A percentile compares a stretch with the other conserved stretches of the same genome.
Conservation (phyloP, 2,888 invertebrate genomes). For the Amiota minor region DNA sequence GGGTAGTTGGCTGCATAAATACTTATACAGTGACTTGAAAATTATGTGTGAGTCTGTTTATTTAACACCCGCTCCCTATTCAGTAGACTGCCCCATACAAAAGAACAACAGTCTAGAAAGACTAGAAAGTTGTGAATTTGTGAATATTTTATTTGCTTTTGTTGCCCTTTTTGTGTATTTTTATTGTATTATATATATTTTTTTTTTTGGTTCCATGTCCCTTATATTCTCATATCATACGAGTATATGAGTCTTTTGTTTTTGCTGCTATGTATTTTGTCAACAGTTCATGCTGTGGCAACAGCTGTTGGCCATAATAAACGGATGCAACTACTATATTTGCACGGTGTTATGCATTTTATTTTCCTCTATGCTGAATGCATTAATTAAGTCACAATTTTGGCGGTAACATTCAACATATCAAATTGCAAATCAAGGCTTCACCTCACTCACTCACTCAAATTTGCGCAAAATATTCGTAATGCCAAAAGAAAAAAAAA, state of each 20-base stretch:
- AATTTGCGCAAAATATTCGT: background rate
- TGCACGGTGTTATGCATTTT: background rate
- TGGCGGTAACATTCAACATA: background rate
- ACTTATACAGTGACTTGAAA: background rate
- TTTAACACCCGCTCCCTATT: conserved; percentile 19
- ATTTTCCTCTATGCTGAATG: background rate
- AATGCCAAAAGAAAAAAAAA: background rate
- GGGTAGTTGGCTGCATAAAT: too few species aligned
- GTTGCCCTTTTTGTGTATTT: background rate
- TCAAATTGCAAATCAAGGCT: background rate
- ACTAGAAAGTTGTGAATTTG: conserved; percentile 11
- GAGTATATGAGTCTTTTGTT: background rate
- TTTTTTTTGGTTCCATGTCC: too few species aligned
- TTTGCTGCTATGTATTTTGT: background rate
- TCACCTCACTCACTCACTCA: background rate
- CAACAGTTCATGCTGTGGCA: conserved; percentile 17
- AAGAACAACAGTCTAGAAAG: too few species aligned
- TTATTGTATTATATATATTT: too few species aligned
- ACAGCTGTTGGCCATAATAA: conserved; percentile 6
- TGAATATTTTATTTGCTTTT: conserved; percentile 17
- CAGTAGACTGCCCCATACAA: too few species aligned
- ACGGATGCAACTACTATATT: background rate
- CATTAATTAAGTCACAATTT: background rate
- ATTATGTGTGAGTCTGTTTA: conserved; percentile 6
- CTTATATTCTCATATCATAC: too few species aligned